phyloP scores from a whole-genome alignment of 2,888 invertebrate genomes.

The Unio delphinus region DNA sequence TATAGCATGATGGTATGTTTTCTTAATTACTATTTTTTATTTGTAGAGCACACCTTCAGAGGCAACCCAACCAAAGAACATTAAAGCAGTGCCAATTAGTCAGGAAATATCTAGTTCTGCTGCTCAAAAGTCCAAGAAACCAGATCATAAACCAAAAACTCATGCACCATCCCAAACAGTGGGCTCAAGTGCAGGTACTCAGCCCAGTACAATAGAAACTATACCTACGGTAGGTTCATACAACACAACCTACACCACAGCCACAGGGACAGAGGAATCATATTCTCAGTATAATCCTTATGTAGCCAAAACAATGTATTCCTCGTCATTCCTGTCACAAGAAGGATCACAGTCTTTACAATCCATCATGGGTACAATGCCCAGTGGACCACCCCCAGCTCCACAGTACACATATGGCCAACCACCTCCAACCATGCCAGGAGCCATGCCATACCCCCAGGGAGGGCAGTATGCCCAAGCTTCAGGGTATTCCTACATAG shows the following conservation, averaged over 20 bases:
- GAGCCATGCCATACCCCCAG: conserved; percentile 16
- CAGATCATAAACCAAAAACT: conserved; percentile 1
- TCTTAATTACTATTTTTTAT: no score
- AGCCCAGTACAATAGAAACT: neutral
- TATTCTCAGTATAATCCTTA: conserved; percentile 61
- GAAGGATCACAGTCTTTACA: conserved; percentile 67
- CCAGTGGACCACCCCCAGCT: conserved; percentile 15
- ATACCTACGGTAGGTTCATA: neutral
- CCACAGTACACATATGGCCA: conserved; percentile 22
- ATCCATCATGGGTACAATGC: conserved; percentile 58
- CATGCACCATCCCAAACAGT: neutral
- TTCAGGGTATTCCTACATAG: conserved; percentile 24
- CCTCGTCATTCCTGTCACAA: conserved; percentile 67
- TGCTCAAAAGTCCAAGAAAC: neutral
- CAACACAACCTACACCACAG: conserved; percentile 1
- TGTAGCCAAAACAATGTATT: conserved; percentile 62
- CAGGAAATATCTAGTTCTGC: neutral
- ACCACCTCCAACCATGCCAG: conserved; percentile 25
- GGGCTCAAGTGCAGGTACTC: neutral
- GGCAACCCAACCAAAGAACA: no score
- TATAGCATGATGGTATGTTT: no score
- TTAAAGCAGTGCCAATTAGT: no score
- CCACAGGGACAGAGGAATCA: neutral
- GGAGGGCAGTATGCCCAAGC: conserved; percentile 23
- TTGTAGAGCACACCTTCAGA: no score